Percentiles rank a stretch among this genome's conserved stretches.
Conservation (phyloP, 2,888 invertebrate species). For the Slavum lentiscoides region DNA sequence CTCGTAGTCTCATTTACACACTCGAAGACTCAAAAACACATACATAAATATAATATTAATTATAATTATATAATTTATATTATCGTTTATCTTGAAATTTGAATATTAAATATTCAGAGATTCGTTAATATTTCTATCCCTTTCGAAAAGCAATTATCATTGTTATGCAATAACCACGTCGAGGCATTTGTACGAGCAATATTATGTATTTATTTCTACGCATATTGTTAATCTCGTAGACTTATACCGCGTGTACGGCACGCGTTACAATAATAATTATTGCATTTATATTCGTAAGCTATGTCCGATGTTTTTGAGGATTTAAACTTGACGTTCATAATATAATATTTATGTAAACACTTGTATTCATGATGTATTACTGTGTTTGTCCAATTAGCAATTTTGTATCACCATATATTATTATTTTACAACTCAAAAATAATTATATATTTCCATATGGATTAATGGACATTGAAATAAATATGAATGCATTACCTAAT, state of each 20-base stretch:
- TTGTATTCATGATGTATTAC: neutral
- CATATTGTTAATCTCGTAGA: neutral
- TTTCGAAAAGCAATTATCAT: conserved; percentile 25
- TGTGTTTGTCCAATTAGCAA: neutral
- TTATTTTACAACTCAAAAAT: too few species aligned
- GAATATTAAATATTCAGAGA: neutral
- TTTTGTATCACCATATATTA: neutral
- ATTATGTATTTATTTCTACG: neutral
- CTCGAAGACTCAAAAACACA: too few species aligned
- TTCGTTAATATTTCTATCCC: neutral
- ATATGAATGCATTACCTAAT: too few species aligned
- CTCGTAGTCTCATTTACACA: too few species aligned
- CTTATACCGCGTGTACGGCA: neutral
- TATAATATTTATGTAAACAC: too few species aligned
- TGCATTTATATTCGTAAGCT: neutral
- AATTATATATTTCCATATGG: too few species aligned
- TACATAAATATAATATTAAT: too few species aligned
- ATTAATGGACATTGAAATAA: too few species aligned
- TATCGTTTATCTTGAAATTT: too few species aligned
- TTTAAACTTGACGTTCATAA: neutral
- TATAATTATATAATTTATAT: too few species aligned
- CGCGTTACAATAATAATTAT: neutral
- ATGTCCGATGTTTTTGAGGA: neutral
- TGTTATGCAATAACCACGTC: neutral
- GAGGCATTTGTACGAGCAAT: neutral